Percentiles rank a stretch among this genome's conserved stretches.
phyloP scores from a whole-genome alignment of 2,888 invertebrate species.

The Nemoura dubitans region DNA sequence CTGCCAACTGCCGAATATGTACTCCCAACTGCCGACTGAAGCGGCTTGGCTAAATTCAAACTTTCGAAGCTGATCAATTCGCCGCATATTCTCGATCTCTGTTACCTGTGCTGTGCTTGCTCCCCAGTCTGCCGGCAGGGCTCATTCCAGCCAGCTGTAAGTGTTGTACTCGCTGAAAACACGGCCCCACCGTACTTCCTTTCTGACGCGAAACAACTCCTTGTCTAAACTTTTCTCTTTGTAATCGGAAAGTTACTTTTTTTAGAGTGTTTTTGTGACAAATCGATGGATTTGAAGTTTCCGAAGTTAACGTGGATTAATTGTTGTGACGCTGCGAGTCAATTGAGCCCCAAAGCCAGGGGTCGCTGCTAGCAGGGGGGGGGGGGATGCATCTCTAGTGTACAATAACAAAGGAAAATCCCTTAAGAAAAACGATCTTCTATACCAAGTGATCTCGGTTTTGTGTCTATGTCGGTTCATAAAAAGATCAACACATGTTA shows the following conservation, averaged over 20 bases:
- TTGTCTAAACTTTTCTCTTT: background rate
- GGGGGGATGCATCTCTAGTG: background rate
- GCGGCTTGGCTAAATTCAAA: too few relatives aligned
- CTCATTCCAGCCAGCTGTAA: too few relatives aligned
- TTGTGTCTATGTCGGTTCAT: background rate
- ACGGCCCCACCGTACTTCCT: too few relatives aligned
- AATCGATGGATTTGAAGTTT: slow-evolving; percentile 1
- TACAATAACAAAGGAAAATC: slow-evolving; percentile 18
- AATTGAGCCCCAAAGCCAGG: background rate
- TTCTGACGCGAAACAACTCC: too few relatives aligned
- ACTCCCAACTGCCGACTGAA: too few relatives aligned
- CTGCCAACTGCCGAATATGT: too few relatives aligned
- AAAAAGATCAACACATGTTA: background rate
- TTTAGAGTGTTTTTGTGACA: background rate
- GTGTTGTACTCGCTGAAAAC: too few relatives aligned
- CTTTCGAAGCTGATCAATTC: too few relatives aligned
- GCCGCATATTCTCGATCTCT: too few relatives aligned
- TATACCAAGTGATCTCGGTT: background rate
- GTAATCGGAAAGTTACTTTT: background rate
- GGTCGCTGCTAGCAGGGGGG: background rate
- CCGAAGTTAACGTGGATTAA: slow-evolving; percentile 9
- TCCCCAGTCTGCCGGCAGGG: too few relatives aligned
- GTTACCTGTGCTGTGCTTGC: too few relatives aligned
- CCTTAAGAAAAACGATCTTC: slow-evolving; percentile 24
- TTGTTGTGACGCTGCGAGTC: slow-evolving; percentile 18